Evolutionary conservation across 2,888 invertebrate genomes (phyloP).

Genomic region (Drosophila pseudotakahashii): DNA sequence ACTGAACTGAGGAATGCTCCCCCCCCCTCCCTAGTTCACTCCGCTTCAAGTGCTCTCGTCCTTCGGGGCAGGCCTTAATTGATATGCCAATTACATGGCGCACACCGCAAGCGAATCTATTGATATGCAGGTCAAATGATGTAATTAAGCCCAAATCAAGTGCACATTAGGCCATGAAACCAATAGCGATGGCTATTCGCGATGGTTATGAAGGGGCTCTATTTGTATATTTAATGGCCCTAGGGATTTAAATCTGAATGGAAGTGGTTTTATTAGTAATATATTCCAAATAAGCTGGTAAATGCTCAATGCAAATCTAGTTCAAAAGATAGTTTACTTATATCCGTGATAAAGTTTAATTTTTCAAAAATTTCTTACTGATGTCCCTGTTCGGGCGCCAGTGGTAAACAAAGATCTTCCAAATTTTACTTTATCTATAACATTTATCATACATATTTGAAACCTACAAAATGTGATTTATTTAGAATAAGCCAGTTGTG

Average conservation of each 20-base stretch:
- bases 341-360: no score
- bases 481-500: no score
- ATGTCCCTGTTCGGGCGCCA: no score
- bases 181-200: slow-evolving; percentile 4
- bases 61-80: slow-evolving; percentile 22
- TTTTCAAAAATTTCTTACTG: no score
- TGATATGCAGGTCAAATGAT: slow-evolving; percentile 50
- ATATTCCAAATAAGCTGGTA: not conserved
- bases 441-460: not conserved
- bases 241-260: not conserved
- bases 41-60: slow-evolving; percentile 14
- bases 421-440: no score
- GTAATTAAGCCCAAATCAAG: slow-evolving; percentile 74
- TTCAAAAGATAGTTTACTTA: not conserved
- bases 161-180: slow-evolving; percentile 63
- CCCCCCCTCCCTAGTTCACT: not conserved
- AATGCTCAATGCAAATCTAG: not conserved
- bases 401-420: no score
- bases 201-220: not conserved
- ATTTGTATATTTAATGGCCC: not conserved
- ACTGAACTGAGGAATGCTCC: slow-evolving; percentile 1
- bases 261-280: not conserved
- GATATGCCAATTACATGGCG: slow-evolving; percentile 41
- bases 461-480: no score
- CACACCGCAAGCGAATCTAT: slow-evolving; percentile 30